phyloP scores from a whole-genome alignment of 2,888 invertebrate species.

The Plagodis pulveraria region DNA sequence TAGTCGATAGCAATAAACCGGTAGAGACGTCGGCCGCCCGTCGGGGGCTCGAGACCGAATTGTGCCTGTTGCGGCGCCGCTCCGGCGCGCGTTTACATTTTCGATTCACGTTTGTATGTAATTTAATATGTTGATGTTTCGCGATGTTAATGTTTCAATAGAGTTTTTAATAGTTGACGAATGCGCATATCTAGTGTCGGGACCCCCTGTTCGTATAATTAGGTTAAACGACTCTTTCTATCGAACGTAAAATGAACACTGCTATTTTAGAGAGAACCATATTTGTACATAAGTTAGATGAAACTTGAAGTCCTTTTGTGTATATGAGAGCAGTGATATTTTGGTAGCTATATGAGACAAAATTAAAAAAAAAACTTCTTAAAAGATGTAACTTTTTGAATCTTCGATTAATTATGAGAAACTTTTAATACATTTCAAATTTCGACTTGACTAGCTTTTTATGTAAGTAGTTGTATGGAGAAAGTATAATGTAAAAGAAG shows the following conservation, averaged over 20 bases:
- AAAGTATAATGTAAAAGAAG: slow-evolving; percentile 48
- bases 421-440: slow-evolving; percentile 42
- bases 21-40: slow-evolving; percentile 53
- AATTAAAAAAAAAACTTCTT: slow-evolving; percentile 49
- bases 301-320: slow-evolving; percentile 61
- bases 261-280: slow-evolving; percentile 64
- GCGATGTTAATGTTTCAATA: slow-evolving; percentile 44
- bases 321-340: slow-evolving; percentile 80
- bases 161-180: slow-evolving; percentile 49
- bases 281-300: slow-evolving; percentile 70
- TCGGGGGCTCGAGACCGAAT: slow-evolving; percentile 58
- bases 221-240: slow-evolving; percentile 50
- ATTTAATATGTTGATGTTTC: slow-evolving; percentile 49
- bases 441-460: slow-evolving; percentile 66
- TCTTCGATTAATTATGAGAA: slow-evolving; percentile 51
- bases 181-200: slow-evolving; percentile 54
- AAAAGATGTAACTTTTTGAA: slow-evolving; percentile 53
- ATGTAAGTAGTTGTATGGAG: slow-evolving; percentile 62
- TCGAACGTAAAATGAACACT: slow-evolving; percentile 55
- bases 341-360: slow-evolving; percentile 69
- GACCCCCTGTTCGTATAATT: slow-evolving; percentile 52
- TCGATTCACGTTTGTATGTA: slow-evolving; percentile 47
- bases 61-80: slow-evolving; percentile 54
- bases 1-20: slow-evolving; percentile 70
- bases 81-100: slow-evolving; percentile 45